Percentiles rank a stretch among this genome's conserved stretches.
phyloP scores from a whole-genome alignment of 2,113 vertebrate genomes.

The Callithrix jacchus region DNA sequence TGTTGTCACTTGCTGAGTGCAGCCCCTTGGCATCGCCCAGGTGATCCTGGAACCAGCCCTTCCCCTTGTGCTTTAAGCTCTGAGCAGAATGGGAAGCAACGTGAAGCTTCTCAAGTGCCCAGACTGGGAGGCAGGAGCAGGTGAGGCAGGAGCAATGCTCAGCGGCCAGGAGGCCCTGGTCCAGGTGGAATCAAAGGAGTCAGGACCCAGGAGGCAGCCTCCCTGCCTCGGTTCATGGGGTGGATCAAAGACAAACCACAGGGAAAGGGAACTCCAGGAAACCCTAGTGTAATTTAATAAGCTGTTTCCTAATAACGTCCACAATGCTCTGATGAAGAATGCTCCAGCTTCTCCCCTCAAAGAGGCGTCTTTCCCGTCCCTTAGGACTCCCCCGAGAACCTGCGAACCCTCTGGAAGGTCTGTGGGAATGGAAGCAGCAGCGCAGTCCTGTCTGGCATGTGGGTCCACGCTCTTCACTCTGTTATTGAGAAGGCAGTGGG shows the following conservation, averaged over 20 bases:
- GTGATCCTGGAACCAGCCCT: too few relatives aligned
- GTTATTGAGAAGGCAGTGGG: background rate
- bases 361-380: fast-evolving
- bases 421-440: too few relatives aligned
- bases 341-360: background rate
- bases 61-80: background rate
- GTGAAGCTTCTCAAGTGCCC: background rate
- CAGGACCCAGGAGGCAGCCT: background rate
- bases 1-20: background rate
- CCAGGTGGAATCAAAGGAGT: background rate
- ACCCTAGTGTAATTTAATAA: background rate
- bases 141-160: fast-evolving
- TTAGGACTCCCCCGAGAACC: background rate
- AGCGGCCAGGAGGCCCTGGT: background rate
- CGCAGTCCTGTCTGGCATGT: fast-evolving
- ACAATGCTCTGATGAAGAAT: background rate
- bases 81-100: background rate
- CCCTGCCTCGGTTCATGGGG: background rate
- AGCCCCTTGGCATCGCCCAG: too few relatives aligned
- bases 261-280: background rate
- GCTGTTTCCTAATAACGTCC: background rate
- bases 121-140: background rate
- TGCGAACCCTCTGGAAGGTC: background rate
- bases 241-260: background rate
- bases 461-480: background rate